These are phyloP conservation scores for Gortyna flavago DNA, from an alignment of 2,888 invertebrate species.

Conservation along the genomic window DNA sequence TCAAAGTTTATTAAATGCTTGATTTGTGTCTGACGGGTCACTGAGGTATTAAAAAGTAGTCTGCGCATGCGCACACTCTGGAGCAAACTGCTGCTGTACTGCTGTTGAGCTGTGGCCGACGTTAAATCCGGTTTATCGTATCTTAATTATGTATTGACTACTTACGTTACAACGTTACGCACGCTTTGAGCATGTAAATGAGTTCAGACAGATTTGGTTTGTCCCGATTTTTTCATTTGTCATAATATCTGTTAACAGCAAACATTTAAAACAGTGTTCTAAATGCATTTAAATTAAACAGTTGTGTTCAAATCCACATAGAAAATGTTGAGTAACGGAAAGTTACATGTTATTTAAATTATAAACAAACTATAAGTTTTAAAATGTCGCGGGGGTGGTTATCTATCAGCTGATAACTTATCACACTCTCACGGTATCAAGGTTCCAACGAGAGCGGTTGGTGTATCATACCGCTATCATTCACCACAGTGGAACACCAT, in stretches of 20 bases:
- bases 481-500: slow-evolving; percentile 50
- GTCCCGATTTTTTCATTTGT: slow-evolving; percentile 4
- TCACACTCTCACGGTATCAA: slow-evolving; percentile 77
- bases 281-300: neutral
- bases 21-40: slow-evolving; percentile 62
- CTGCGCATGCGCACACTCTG: slow-evolving; percentile 47
- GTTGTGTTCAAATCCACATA: neutral
- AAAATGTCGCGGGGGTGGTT: slow-evolving; percentile 75
- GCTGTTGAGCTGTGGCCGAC: slow-evolving; percentile 36
- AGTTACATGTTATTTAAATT: slow-evolving; percentile 32
- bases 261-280: neutral
- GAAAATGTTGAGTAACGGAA: neutral
- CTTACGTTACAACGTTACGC: slow-evolving; percentile 43
- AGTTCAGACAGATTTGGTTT: slow-evolving; percentile 23
- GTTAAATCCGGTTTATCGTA: slow-evolving; percentile 62
- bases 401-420: slow-evolving; percentile 76
- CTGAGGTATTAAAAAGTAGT: slow-evolving; percentile 41
- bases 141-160: slow-evolving; percentile 57
- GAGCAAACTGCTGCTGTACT: too few relatives aligned
- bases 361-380: slow-evolving; percentile 60
- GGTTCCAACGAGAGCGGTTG: slow-evolving; percentile 70
- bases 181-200: slow-evolving; percentile 39
- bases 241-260: neutral
- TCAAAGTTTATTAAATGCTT: slow-evolving; percentile 67
- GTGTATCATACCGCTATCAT: slow-evolving; percentile 49